Conservation (phyloP, 2,797 vertebrate species). For the Phalloptychus januarius region DNA sequence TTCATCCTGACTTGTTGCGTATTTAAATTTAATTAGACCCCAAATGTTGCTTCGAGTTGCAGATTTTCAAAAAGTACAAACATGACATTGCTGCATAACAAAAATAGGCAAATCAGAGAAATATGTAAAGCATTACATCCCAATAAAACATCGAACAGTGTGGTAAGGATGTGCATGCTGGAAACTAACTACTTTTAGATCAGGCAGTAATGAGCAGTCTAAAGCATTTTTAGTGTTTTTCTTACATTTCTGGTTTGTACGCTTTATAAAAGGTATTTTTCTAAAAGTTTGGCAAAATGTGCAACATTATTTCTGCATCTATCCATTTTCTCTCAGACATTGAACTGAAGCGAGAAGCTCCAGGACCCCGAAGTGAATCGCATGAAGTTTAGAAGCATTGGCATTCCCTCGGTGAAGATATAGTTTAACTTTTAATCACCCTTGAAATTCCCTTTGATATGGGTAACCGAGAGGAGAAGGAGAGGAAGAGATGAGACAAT, state of each 20-base stretch:
- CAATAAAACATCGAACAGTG: neutral
- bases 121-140: neutral
- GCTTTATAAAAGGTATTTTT: neutral
- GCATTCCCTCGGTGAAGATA: constrained; percentile 56
- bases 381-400: constrained; percentile 25
- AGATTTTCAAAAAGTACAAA: neutral
- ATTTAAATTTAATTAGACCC: neutral
- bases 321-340: neutral
- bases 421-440: constrained; percentile 77
- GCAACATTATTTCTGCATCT: neutral
- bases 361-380: constrained; percentile 15
- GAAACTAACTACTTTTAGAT: neutral
- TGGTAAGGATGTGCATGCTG: neutral
- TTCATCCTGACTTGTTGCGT: neutral
- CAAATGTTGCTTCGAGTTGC: neutral
- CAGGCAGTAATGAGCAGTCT: neutral
- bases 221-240: neutral
- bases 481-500: constrained; percentile 60
- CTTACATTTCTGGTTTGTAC: neutral
- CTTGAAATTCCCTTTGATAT: constrained; percentile 75
- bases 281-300: neutral
- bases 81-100: neutral
- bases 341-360: constrained; percentile 16
- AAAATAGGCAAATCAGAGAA: neutral
- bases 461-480: constrained; percentile 53